These are phyloP conservation scores for Pimephales promelas DNA, from an alignment of 2,113 vertebrate species.

Conservation along the genomic window DNA sequence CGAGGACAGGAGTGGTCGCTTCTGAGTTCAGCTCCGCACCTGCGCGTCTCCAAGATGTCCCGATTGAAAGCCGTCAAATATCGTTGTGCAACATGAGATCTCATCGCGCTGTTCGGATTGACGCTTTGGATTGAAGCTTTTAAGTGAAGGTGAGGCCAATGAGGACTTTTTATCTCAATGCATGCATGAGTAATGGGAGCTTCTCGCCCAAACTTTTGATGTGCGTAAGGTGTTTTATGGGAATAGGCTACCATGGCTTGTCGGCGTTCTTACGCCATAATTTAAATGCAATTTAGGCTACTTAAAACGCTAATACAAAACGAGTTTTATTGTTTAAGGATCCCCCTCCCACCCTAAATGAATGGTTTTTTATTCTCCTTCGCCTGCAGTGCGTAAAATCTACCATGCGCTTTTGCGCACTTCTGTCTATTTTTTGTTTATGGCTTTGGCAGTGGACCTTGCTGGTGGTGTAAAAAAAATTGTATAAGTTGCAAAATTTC, in stretches of 20 bases:
- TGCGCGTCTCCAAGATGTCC: conserved; percentile 48
- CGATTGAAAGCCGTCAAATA: conserved; percentile 44
- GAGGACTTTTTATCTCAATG: conserved; percentile 30
- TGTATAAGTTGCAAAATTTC: no score
- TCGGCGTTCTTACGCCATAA: not conserved
- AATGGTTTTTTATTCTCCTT: conserved; percentile 1
- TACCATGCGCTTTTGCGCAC: conserved; percentile 6
- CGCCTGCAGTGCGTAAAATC: conserved; percentile 37
- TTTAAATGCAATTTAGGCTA: not conserved
- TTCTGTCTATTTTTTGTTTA: not conserved
- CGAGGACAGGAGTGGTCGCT: conserved; percentile 47
- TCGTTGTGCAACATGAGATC: conserved; percentile 19
- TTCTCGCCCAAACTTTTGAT: conserved; percentile 49
- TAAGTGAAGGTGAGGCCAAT: conserved; percentile 53
- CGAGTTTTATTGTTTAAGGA: not conserved
- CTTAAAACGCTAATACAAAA: not conserved
- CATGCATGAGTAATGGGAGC: conserved; percentile 8
- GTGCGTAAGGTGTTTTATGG: not conserved
- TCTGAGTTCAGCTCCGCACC: conserved; percentile 45
- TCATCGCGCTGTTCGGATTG: conserved; percentile 5
- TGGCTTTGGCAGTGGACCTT: not conserved
- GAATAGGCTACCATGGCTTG: not conserved
- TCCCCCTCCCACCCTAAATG: not conserved
- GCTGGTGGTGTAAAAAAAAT: not conserved
- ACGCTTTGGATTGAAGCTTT: conserved; percentile 40